Percentiles rank a stretch among this genome's conserved stretches.
Evolutionary conservation across 2,797 vertebrate genomes (phyloP).

Genomic region (Kryptopterus vitreolus): DNA sequence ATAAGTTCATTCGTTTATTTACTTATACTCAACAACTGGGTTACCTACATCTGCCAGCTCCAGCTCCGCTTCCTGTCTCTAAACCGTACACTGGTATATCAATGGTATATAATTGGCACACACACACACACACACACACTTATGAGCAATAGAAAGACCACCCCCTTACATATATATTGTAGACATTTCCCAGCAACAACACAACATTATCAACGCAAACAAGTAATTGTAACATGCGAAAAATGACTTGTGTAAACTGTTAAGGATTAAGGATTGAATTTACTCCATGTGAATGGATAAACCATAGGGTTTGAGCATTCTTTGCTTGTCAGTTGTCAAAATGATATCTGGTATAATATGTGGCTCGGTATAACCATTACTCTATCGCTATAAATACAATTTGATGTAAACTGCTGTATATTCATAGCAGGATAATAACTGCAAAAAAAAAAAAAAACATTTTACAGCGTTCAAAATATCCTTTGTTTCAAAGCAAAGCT

Average conservation of each 20-base stretch:
- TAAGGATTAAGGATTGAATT: too few species aligned
- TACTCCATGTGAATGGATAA: not conserved
- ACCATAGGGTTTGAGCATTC: not conserved
- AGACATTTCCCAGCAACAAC: too few species aligned
- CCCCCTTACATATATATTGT: too few species aligned
- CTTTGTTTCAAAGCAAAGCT: conserved; percentile 14
- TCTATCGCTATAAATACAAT: not conserved
- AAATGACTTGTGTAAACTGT: too few species aligned
- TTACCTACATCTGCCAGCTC: not conserved
- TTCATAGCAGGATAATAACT: not conserved
- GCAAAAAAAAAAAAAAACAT: too few species aligned
- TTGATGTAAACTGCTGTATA: not conserved
- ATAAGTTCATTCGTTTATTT: not conserved
- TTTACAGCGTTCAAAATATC: not conserved
- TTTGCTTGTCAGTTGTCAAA: not conserved
- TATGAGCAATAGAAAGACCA: too few species aligned
- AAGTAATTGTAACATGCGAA: too few species aligned
- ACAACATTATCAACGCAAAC: too few species aligned
- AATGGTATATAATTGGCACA: too few species aligned
- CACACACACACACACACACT: too few species aligned
- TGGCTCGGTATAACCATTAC: not conserved
- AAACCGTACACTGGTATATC: too few species aligned
- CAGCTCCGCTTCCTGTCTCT: too few species aligned
- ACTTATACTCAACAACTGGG: not conserved
- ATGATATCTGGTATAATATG: not conserved